Evolutionary conservation across 2,888 invertebrate genomes (phyloP).

Genomic region (Thera obeliscata): DNA sequence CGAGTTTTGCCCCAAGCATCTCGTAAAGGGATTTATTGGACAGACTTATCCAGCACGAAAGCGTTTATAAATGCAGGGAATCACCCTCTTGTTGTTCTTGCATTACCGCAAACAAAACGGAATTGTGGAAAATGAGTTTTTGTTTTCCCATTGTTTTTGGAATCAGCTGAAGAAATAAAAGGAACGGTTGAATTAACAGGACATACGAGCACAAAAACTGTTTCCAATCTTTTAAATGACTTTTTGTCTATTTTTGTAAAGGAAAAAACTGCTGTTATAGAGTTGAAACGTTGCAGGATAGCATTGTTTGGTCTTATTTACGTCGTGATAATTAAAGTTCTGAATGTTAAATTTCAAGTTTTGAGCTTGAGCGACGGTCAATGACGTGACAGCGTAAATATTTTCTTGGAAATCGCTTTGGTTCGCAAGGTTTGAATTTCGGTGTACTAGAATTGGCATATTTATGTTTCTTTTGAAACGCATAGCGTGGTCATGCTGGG

Average conservation of each 20-base stretch:
- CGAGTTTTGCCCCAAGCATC: constrained; percentile 11
- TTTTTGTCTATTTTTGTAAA: constrained; percentile 5
- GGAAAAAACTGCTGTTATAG: neutral
- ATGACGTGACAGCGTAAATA: too few species aligned
- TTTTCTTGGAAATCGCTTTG: too few species aligned
- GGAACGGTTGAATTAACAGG: constrained; percentile 39
- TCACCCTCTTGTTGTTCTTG: constrained; percentile 64
- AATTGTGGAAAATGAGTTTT: constrained; percentile 58
- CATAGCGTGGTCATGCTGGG: too few species aligned
- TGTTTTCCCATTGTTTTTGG: constrained; percentile 59
- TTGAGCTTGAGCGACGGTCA: too few species aligned
- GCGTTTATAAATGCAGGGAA: constrained; percentile 59
- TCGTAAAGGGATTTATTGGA: constrained; percentile 28
- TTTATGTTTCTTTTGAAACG: too few species aligned
- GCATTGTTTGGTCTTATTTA: too few species aligned
- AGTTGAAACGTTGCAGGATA: neutral
- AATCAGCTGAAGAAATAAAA: constrained; percentile 45
- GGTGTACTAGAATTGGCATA: too few species aligned
- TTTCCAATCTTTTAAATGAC: constrained; percentile 10
- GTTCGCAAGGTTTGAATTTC: too few species aligned
- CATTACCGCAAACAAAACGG: constrained; percentile 68
- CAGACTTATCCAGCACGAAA: constrained; percentile 52
- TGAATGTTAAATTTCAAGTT: too few species aligned
- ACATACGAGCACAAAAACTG: constrained; percentile 12
- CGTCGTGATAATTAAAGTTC: too few species aligned